These are phyloP conservation scores for Andrena dorsata DNA, from an alignment of 2,888 invertebrate genomes.

Conservation along the genomic window DNA sequence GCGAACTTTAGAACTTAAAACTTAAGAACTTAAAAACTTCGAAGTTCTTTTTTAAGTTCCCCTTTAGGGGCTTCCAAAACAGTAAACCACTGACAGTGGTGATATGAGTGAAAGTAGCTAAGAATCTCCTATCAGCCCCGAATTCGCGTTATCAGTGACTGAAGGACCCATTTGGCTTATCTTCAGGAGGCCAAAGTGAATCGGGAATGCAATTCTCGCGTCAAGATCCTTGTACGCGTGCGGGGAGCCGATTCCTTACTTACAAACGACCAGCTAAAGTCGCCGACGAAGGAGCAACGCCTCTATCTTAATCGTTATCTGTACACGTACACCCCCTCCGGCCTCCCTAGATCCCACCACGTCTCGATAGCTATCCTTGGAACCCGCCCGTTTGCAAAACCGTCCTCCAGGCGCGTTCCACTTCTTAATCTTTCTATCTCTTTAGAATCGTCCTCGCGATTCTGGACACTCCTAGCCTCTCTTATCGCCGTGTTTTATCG, in stretches of 20 bases:
- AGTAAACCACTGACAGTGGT: too few species aligned
- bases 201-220: neutral
- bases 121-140: neutral
- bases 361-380: constrained; percentile 29
- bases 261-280: constrained; percentile 27
- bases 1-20: neutral
- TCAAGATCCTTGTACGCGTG: constrained; percentile 8
- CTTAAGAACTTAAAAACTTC: neutral
- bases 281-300: constrained; percentile 28
- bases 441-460: constrained; percentile 50
- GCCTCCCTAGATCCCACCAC: neutral
- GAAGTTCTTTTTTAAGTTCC: neutral
- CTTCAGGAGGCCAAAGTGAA: neutral
- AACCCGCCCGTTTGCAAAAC: constrained; percentile 31
- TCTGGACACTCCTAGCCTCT: constrained; percentile 33
- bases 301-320: constrained; percentile 47
- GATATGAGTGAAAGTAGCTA: too few species aligned
- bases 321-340: constrained; percentile 4
- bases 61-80: neutral
- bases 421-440: constrained; percentile 54
- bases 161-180: neutral
- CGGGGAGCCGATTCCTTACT: constrained; percentile 12
- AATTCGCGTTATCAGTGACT: neutral
- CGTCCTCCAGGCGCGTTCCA: constrained; percentile 49
- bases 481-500: constrained; percentile 45